phyloP scores from a whole-genome alignment of 2,113 vertebrate species.

The Pimephales promelas region DNA sequence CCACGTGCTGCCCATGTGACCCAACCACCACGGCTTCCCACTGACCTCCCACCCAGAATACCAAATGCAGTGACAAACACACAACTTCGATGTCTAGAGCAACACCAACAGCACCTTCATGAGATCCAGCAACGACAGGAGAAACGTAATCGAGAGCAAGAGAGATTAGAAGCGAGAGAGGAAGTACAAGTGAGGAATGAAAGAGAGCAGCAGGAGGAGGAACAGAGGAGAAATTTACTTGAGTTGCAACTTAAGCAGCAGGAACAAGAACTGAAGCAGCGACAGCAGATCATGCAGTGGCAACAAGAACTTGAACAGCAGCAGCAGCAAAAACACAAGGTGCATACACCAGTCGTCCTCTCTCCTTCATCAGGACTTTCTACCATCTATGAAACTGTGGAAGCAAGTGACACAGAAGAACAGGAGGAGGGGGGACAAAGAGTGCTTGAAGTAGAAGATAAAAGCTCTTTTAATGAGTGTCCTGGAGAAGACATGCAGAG shows the following conservation, averaged over 20 bases:
- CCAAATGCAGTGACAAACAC: conserved; percentile 61
- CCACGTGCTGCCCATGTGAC: conserved; percentile 39
- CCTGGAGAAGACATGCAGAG: conserved; percentile 12
- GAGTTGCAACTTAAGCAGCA: conserved; percentile 70
- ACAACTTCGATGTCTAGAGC: conserved; percentile 75
- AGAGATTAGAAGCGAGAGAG: conserved; percentile 61
- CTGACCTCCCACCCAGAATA: conserved; percentile 70
- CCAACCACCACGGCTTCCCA: conserved; percentile 59
- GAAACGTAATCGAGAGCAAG: conserved; percentile 57
- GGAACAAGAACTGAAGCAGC: conserved; percentile 70
- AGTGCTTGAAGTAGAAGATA: conserved; percentile 21
- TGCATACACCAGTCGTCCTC: conserved; percentile 50
- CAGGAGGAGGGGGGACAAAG: conserved; percentile 28
- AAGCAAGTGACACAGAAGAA: conserved; percentile 67
- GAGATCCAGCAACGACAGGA: conserved; percentile 73
- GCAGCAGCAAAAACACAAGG: conserved; percentile 51
- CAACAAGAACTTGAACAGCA: conserved; percentile 66
- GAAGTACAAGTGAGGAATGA: conserved; percentile 39
- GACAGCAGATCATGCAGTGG: conserved; percentile 73
- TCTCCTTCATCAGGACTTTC: conserved; percentile 73
- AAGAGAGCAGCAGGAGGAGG: conserved; percentile 56
- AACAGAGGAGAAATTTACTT: conserved; percentile 60
- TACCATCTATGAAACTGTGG: conserved; percentile 78
- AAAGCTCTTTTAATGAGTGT: neutral
- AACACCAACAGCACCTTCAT: conserved; percentile 73